Percentiles rank a stretch among this genome's conserved stretches.
Evolutionary conservation across 2,113 vertebrate genomes (phyloP).

Genomic region (Nycticorax nycticorax): DNA sequence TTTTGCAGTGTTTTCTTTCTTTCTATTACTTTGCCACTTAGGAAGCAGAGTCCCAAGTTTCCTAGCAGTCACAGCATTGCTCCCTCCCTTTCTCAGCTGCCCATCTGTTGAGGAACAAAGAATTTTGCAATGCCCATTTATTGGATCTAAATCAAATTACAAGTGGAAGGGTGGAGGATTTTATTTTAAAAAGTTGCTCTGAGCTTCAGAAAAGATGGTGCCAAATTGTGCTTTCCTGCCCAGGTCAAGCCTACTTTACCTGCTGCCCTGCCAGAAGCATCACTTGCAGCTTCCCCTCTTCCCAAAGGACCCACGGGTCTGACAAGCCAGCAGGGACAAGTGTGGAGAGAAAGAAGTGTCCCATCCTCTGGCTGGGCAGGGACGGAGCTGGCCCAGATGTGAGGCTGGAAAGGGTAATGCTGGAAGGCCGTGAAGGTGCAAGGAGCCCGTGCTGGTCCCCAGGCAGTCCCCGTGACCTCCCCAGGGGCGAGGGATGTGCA

Average conservation of each 20-base stretch:
- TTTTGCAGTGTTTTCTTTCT: neutral
- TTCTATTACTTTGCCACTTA: neutral
- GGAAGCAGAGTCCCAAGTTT: neutral
- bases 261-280: neutral
- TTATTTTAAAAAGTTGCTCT: neutral
- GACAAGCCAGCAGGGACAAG: neutral
- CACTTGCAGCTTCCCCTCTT: neutral
- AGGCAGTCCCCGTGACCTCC: no score
- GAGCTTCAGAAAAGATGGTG: neutral
- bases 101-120: neutral
- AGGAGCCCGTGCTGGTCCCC: neutral
- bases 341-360: rapidly evolving
- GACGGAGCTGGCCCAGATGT: neutral
- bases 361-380: neutral
- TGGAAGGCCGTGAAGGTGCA: neutral
- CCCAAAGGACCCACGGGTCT: neutral
- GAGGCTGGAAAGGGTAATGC: neutral
- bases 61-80: neutral
- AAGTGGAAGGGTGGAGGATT: neutral
- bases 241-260: neutral
- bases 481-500: rapidly evolving
- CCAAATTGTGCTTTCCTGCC: neutral
- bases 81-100: neutral
- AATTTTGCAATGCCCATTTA: neutral
- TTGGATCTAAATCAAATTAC: neutral